Base-by-base conservation (phyloP, 2,113 vertebrate genomes). In the Calidris pygmaea region DNA sequence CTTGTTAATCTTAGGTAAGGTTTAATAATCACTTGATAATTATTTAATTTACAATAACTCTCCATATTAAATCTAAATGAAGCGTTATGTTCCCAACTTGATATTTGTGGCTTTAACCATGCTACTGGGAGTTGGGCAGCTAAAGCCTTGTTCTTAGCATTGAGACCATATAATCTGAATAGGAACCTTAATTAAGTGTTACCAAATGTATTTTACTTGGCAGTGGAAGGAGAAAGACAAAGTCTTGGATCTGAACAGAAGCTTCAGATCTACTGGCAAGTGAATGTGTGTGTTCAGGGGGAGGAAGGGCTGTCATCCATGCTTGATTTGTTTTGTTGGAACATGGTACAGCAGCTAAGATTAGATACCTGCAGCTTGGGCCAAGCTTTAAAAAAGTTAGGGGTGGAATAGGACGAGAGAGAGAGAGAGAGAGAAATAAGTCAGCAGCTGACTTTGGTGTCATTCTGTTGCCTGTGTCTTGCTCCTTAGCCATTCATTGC, bases 181-280 rank as follows among this genome's bases (percentile, higher is more conserved):
- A 85, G 48, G 41, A 95, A 67, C 91, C 50, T 96, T 97, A 97
- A 96, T 95, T 95, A 96, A 96, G 68, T 95, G 85, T 88, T 96
- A 93, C 63, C 29, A 77, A 95, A 91, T 74, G 23, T 91, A 93
- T 96, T 97, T 95, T 83, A 75, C 24, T 92, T 95, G 90, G 93
- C 94, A 95, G 30, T 55, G 66, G 55, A 88, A 91, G 26, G 65
- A 82, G 56, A 95, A 97, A 94, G 80, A 83, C 39, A 50, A 88
- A 85, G 52, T 91, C 47, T 74, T 93, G 90, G 90, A 93, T 93
- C 76, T 91, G 84, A 95, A 72, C 62, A 87, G 88, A 93, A 95
- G 84, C 86, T 35, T 94, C 63, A 66, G 55, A 55, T 90, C 83
- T 90, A 86, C 77, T 97, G 92, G 90, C 82, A 93, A 12, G 11